Conservation (phyloP, 2,113 vertebrate genomes). For the Xiphophorus couchianus region DNA sequence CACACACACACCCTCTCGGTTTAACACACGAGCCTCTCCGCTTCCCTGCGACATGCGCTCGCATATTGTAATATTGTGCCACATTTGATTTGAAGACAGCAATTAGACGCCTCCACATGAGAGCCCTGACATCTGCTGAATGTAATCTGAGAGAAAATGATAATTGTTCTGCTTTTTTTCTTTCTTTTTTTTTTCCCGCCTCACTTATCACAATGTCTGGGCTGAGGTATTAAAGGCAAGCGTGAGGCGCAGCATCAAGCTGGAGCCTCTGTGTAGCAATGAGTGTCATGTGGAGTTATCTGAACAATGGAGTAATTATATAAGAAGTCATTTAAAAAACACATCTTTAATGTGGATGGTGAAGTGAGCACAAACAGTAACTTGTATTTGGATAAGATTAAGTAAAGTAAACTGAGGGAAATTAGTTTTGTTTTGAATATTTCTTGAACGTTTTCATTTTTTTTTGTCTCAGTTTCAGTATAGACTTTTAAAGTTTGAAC, state of each 20-base stretch:
- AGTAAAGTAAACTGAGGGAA: background rate
- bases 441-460: no score
- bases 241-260: constrained; percentile 21
- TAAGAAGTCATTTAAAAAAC: constrained; percentile 2
- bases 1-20: background rate
- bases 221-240: constrained; percentile 29
- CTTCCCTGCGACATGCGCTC: constrained; percentile 17
- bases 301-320: constrained; percentile 11
- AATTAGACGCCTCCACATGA: constrained; percentile 72
- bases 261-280: background rate
- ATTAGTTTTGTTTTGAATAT: background rate
- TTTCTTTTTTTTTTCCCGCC: constrained; percentile 45
- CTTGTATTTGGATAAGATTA: background rate
- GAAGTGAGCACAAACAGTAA: background rate
- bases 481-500: no score
- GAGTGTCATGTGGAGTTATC: constrained; percentile 14
- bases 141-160: constrained; percentile 68
- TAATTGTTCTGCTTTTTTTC: constrained; percentile 66
- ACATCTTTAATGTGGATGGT: background rate
- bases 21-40: background rate
- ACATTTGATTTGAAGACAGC: constrained; percentile 63
- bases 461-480: no score
- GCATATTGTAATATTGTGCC: constrained; percentile 54
- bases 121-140: constrained; percentile 74
- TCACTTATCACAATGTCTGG: constrained; percentile 50